Evolutionary conservation across 2,113 vertebrate species (phyloP).

Genomic region (Plestiodon gilberti): DNA sequence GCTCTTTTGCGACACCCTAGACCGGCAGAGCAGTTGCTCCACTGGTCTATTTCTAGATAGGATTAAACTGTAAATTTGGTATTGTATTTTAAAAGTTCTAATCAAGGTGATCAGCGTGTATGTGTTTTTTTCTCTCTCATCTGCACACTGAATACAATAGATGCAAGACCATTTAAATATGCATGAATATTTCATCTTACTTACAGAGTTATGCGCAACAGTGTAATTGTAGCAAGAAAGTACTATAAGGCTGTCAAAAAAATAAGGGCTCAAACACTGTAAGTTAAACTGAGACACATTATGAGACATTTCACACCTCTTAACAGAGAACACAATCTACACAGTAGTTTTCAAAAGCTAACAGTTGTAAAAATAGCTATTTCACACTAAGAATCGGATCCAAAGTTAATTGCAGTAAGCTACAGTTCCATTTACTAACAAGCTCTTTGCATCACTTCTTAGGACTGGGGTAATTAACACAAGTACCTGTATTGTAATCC

Average conservation of each 20-base stretch:
- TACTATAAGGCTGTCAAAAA: background rate
- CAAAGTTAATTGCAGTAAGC: conserved; percentile 10
- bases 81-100: background rate
- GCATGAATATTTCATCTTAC: background rate
- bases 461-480: too few species aligned
- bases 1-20: too few species aligned
- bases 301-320: background rate
- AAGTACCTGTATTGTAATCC: too few species aligned
- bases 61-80: too few species aligned
- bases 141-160: background rate
- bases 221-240: background rate
- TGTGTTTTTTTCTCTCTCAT: background rate
- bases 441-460: background rate
- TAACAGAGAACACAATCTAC: conserved; percentile 14
- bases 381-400: background rate
- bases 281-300: background rate
- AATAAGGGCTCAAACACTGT: too few species aligned
- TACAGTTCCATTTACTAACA: background rate
- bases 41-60: too few species aligned
- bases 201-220: background rate
- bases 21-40: too few species aligned
- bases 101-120: background rate
- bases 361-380: background rate
- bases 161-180: background rate
- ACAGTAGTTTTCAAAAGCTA: conserved; percentile 4